phyloP scores from a whole-genome alignment of 2,888 invertebrate genomes.

The Terebella lapidaria region DNA sequence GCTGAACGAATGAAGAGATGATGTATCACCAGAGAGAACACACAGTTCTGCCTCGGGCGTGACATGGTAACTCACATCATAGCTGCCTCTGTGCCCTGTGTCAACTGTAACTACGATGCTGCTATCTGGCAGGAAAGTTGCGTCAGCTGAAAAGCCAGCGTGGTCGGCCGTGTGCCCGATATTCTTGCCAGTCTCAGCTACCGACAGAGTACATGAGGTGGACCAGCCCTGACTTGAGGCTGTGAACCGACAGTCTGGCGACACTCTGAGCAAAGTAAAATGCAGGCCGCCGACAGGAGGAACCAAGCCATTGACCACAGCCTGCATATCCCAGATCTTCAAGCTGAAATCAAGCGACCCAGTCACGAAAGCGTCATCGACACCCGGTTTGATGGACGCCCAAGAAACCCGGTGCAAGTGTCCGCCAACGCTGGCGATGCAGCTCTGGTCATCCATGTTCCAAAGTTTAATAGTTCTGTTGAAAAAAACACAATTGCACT shows the following conservation, averaged over 20 bases:
- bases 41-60: no score
- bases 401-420: conserved; percentile 15
- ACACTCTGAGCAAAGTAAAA: conserved; percentile 6
- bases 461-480: conserved; percentile 12
- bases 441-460: conserved; percentile 5
- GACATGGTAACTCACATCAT: conserved; percentile 11
- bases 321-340: conserved; percentile 17
- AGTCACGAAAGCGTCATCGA: conserved; percentile 15
- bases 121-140: conserved; percentile 8
- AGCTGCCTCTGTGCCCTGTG: conserved; percentile 12
- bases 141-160: conserved; percentile 5
- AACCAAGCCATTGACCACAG: conserved; percentile 12
- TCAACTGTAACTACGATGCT: conserved; percentile 9
- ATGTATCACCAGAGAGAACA: no score
- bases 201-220: not conserved
- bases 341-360: conserved; percentile 12
- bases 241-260: conserved; percentile 6
- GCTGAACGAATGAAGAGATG: no score
- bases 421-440: conserved; percentile 14
- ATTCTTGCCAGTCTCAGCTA: no score
- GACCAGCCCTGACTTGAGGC: conserved; percentile 16
- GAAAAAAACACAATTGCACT: not conserved
- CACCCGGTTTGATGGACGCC: conserved; percentile 7
- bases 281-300: conserved; percentile 15
- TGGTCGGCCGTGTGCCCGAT: conserved; percentile 7